phyloP scores from a whole-genome alignment of 2,888 invertebrate genomes.

The Crioceris asparagi region DNA sequence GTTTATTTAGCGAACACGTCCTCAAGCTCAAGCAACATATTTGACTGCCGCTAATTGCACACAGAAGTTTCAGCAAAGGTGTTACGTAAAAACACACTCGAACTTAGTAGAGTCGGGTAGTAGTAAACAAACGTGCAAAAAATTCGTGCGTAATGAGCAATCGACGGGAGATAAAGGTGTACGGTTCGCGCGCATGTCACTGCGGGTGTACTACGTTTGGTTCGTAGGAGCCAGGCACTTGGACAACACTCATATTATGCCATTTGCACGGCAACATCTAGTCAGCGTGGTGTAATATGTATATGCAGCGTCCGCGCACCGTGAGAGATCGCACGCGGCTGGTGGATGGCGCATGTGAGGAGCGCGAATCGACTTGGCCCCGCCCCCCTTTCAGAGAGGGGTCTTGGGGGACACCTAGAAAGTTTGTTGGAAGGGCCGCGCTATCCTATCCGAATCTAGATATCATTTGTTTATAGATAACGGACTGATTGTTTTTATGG shows the following conservation, averaged over 20 bases:
- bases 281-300: too few relatives aligned
- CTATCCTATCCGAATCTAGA: constrained; percentile 30
- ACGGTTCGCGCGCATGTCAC: constrained; percentile 25
- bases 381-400: constrained; percentile 28
- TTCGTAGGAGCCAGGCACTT: constrained; percentile 17
- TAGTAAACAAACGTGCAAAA: constrained; percentile 21
- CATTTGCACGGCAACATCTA: constrained; percentile 10
- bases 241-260: constrained; percentile 12
- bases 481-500: constrained; percentile 12
- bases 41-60: too few relatives aligned
- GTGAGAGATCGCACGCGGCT: constrained; percentile 30
- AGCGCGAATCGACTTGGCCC: too few relatives aligned
- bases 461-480: constrained; percentile 24
- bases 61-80: too few relatives aligned
- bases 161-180: too few relatives aligned
- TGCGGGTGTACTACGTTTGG: too few relatives aligned
- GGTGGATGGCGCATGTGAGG: constrained; percentile 19
- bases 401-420: constrained; percentile 24
- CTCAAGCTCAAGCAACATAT: too few relatives aligned
- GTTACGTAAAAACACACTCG: too few relatives aligned
- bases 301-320: constrained; percentile 32
- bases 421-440: constrained; percentile 26
- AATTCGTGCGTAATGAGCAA: constrained; percentile 17
- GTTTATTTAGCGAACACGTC: too few relatives aligned
- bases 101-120: too few relatives aligned